phyloP scores from a whole-genome alignment of 1,140 invertebrate genomes.

The Brachionus rubens region DNA sequence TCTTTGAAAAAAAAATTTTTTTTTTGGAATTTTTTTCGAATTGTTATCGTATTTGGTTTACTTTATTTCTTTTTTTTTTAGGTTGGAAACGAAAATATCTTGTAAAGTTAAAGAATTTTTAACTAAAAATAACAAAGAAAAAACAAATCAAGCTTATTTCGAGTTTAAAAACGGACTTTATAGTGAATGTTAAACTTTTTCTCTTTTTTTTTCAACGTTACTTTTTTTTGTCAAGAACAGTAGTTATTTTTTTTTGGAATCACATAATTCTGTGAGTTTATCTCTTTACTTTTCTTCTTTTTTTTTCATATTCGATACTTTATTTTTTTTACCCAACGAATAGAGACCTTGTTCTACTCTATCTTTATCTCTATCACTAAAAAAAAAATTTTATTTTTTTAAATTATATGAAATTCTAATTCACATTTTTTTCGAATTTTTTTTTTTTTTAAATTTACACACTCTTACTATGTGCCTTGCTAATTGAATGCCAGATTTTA shows the following conservation, averaged over 20 bases:
- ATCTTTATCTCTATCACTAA: not conserved
- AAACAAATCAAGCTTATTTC: not conserved
- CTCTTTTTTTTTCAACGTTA: not conserved
- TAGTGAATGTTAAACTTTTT: conserved; percentile 31
- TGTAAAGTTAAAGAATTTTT: conserved; percentile 26
- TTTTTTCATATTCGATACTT: conserved; percentile 11
- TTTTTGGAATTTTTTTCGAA: not conserved
- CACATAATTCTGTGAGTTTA: conserved; percentile 39
- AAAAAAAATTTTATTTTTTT: not conserved
- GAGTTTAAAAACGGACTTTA: not conserved
- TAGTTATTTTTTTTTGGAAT: not conserved
- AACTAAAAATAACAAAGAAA: not conserved
- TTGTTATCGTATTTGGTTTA: conserved; percentile 33
- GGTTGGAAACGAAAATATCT: conserved; percentile 21
- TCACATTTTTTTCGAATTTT: no score
- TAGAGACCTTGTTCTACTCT: not conserved
- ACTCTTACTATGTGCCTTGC: no score
- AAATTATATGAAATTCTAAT: no score
- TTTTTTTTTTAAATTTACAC: no score
- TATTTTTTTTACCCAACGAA: no score
- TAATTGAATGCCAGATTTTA: no score
- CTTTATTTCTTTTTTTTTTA: no score
- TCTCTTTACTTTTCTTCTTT: not conserved
- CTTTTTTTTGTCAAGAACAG: not conserved
- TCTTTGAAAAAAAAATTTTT: conserved; percentile 3